Base-by-base conservation (phyloP, 2,888 invertebrate species). In the Carabus problematicus region DNA sequence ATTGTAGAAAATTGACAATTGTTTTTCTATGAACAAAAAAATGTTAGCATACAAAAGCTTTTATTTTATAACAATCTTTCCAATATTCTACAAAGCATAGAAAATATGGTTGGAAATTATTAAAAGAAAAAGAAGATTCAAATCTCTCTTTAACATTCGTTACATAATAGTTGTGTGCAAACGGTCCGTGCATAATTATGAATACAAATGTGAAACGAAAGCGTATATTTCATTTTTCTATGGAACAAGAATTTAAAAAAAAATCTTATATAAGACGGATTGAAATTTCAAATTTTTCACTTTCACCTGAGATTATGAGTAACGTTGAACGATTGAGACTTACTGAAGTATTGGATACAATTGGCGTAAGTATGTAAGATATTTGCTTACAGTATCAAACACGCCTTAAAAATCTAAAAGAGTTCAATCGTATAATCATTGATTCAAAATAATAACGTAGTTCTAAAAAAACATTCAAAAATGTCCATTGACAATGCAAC, bases 231-330 rank as follows among this genome's bases (percentile, higher is more conserved):
- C 29, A 6, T 29, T 63, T 52, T 63, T 52, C 47, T 47, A 61
- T 8, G 42, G 47, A 61, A 61, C 61, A 8, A 49, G 14, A 52
- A 62, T 14, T 49, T 62, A 29, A 49, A 54, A 49, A 52, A 63
- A 52, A 63, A 18, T 54, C 14, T 63, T 63, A 54, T 54, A 49
- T 63, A 54, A 63, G 19, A 16, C 45, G 39, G 39, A 39, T 52
- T 54, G 16, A 39, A 42, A 40, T 54, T 52, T 16, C 29, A 18
- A 9, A 63, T 63, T 63, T 63, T 63, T 63, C 63, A 63, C 63
- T 63, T 63, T 63, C 63, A 39, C 63, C 41, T 49, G 9, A 29
- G 39, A 45, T 45, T 45, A 11, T 45, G 29, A 6, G 29, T 29
- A 29, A 29, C 2, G 29, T 29, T 29, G 2, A 29, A 29, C 29